Base-by-base conservation (phyloP, 2,113 vertebrate genomes). In the Rhineura floridana region DNA sequence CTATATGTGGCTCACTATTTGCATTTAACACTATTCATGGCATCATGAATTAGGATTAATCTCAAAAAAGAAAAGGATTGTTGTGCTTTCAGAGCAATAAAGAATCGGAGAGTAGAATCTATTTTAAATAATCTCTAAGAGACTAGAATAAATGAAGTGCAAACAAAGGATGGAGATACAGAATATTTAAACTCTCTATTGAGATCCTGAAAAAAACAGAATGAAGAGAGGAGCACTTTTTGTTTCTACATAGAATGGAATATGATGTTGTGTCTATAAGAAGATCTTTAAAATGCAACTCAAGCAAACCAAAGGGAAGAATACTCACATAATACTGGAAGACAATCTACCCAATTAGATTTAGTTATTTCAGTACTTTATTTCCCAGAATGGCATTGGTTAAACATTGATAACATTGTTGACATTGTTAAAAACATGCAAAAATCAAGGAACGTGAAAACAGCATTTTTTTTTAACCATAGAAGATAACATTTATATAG, bases 191-290 rank as follows among this genome's bases (percentile, higher is more conserved):
- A 90, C 72, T 90, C 42, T 91, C 87, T 87, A 77, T 42, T 92
- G 52, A 86, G 42, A 87, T 75, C 55, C 78, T 86, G 28, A 90
- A 85, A 85, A 90, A 91, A 84, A 88, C 85, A 92, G 87, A 92
- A 91, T 88, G 95, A 96, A 96, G 95, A 93, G 92, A 96, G 94
- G 95, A 97, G 94, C 95, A 97, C 94, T 93, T 96, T 95, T 92
- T 92, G 87, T 95, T 95, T 93, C 95, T 93, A 83, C 92, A 93
- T 92, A 95, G 95, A 95, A 95, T 92, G 94, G 94, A 96, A 93
- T 96, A 94, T 91, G 93, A 94, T 89, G 89, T 89, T 62, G 84
- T 84, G 92, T 91, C 87, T 85, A 88, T 25, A 92, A 48, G 50
- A 85, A 80, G 81, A 91, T 75, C 11, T 86, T 42, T 55, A 30